Evolutionary conservation across 2,797 vertebrate species (phyloP).

Genomic region (Pseudochirops corinnae): DNA sequence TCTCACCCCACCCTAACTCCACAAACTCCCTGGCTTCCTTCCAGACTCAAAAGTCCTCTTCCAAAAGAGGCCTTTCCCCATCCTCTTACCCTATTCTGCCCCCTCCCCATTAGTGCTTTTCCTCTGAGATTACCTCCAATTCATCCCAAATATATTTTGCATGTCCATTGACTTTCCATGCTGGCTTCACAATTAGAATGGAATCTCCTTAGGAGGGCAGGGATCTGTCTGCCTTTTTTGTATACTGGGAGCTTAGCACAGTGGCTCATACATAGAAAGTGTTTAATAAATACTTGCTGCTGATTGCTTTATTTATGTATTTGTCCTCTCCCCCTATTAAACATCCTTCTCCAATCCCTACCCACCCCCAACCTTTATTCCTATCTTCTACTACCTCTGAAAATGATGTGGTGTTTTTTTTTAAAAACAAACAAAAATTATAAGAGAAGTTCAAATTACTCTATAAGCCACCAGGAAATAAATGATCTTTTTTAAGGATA

Average conservation of each 20-base stretch:
- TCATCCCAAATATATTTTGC: background rate
- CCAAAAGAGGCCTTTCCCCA: background rate
- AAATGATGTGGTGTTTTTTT: background rate
- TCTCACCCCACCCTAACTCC: background rate
- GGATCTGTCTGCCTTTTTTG: background rate
- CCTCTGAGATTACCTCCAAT: background rate
- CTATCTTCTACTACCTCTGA: background rate
- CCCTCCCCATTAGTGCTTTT: background rate
- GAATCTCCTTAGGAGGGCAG: background rate
- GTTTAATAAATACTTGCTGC: background rate
- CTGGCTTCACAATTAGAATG: background rate
- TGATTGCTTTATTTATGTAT: background rate
- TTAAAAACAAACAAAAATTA: background rate
- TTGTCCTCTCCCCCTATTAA: background rate
- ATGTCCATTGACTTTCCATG: background rate
- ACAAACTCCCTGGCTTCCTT: background rate
- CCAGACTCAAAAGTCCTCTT: background rate
- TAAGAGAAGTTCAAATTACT: background rate
- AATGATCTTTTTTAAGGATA: background rate
- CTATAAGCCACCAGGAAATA: background rate
- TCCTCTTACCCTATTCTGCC: fast-evolving
- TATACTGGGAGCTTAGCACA: background rate
- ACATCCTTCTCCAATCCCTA: background rate
- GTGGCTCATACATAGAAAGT: background rate
- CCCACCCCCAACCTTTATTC: background rate